These are phyloP conservation scores for Cyclura pinguis DNA, from an alignment of 2,797 vertebrate species.

Conservation along the genomic window DNA sequence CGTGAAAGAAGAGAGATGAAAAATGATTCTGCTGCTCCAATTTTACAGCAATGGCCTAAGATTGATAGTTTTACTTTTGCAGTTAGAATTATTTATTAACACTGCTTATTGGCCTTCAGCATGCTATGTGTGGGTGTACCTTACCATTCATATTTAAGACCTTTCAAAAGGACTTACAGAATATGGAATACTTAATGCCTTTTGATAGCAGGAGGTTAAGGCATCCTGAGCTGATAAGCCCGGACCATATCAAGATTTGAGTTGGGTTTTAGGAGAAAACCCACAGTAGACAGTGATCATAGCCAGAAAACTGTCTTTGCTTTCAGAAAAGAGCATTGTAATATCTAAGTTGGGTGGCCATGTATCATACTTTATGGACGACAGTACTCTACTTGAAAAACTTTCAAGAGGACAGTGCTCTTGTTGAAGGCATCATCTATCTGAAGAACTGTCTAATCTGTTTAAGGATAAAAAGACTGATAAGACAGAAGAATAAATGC, in stretches of 20 bases:
- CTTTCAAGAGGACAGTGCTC: not conserved
- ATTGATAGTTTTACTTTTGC: slow-evolving; percentile 65
- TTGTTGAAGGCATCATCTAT: not conserved
- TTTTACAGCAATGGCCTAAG: slow-evolving; percentile 62
- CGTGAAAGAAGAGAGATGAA: slow-evolving; percentile 37
- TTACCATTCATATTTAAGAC: slow-evolving; percentile 56
- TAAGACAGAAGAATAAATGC: not conserved
- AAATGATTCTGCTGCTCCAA: slow-evolving; percentile 64
- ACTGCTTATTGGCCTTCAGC: slow-evolving; percentile 37
- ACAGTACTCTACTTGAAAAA: not conserved
- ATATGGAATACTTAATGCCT: slow-evolving; percentile 53
- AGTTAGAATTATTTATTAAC: slow-evolving; percentile 69
- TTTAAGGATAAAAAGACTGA: not conserved
- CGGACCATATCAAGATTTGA: not conserved
- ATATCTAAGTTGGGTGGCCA: not conserved
- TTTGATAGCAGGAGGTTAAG: slow-evolving; percentile 25
- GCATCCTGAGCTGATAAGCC: not conserved
- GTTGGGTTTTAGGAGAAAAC: not conserved
- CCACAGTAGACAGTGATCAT: not conserved
- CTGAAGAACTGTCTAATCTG: not conserved
- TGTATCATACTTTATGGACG: not conserved
- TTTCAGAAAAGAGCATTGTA: not conserved
- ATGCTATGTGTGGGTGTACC: slow-evolving; percentile 60
- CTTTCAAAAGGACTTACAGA: slow-evolving; percentile 52
- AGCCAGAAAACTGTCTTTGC: not conserved